Base-by-base conservation (phyloP, 2,797 vertebrate species). In the Gephyroberyx darwinii region DNA sequence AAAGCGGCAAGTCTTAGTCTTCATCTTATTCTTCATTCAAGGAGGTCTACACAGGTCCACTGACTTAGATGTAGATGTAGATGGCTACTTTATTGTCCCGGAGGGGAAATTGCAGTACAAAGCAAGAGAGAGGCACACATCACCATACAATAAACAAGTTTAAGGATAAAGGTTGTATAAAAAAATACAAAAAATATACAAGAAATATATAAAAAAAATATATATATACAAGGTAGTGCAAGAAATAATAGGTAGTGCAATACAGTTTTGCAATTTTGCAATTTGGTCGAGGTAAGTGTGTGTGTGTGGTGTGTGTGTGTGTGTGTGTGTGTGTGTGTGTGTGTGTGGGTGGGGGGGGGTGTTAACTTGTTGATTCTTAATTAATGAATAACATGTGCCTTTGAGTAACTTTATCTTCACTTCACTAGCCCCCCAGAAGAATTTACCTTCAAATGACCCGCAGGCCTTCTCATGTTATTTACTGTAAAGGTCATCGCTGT, bases 371-470 rank as follows among this genome's bases (percentile, higher is more conserved):
- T 26, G 14, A 62, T 71, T 67, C 57, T 60, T 10, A 52, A 48
- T 68, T 62, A 76, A 84, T 69, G 48, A 85, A 76, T 19, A 59
- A 47, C 69, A 51, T 67, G 72, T 80, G 37, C 67, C 56, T 65
- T 30, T 58, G 16, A 20, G 13, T 19, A 56, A 56, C 30, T 35
- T 58, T 8, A 26, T 13, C 12, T 43, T 43, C 41, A 43, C 14
- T 47, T 20, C n/a, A n/a, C 1, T 26, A 26, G 4, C 9, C 58
- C 56, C 13, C 47, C 30, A 51, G 61, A 72, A 26, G 5, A 51
- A 61, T 75, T 67, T 69, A 78, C n/a, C 41, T 68, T 37, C 22
- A 66, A 43, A 31, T 55, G 14, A 31, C 53, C 71, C 19, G 35
- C 30, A 22, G 41, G 33, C 59, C 57, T 61, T 22, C 12, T 59